Evolutionary conservation across 2,888 invertebrate species (phyloP).

Genomic region (Amphipoea lucens): DNA sequence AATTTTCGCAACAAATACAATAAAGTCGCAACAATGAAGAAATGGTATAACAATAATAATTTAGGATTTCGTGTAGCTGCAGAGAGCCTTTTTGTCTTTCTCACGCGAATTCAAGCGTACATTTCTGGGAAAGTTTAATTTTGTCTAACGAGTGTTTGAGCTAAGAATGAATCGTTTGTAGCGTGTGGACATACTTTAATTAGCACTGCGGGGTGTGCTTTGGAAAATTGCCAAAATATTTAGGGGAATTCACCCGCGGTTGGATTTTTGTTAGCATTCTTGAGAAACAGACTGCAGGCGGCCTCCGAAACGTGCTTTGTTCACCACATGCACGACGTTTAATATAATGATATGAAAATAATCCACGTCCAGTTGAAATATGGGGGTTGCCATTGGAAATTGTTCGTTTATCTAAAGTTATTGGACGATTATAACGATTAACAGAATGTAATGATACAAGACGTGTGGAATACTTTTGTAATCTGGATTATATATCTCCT

Average conservation of each 20-base stretch:
- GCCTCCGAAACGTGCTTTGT: constrained; percentile 30
- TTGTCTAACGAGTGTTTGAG: constrained; percentile 61
- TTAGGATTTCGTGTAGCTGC: constrained; percentile 10
- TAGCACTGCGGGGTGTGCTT: constrained; percentile 69
- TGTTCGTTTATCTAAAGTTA: constrained; percentile 19
- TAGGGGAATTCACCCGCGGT: constrained; percentile 68
- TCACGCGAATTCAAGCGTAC: constrained; percentile 11
- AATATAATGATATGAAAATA: constrained; percentile 21
- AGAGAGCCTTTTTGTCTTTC: constrained; percentile 31
- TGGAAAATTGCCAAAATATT: constrained; percentile 74
- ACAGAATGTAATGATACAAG: constrained; percentile 20
- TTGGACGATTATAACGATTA: constrained; percentile 42
- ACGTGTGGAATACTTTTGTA: constrained; percentile 23
- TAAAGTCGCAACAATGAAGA: constrained; percentile 43
- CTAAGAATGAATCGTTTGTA: constrained; percentile 69
- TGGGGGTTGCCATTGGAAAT: constrained; percentile 30
- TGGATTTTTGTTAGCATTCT: constrained; percentile 65
- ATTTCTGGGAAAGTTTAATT: constrained; percentile 58
- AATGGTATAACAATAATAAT: background rate
- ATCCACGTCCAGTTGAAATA: constrained; percentile 6
- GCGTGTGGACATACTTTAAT: constrained; percentile 76
- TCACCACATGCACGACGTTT: constrained; percentile 22
- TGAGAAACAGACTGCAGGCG: constrained; percentile 40
- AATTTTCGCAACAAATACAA: constrained; percentile 38
- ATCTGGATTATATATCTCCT: constrained; percentile 14